These are phyloP conservation scores for Axinella damicornis DNA, from an alignment of 37 sponge, comb jelly and placozoan genomes.

Conservation along the genomic window DNA sequence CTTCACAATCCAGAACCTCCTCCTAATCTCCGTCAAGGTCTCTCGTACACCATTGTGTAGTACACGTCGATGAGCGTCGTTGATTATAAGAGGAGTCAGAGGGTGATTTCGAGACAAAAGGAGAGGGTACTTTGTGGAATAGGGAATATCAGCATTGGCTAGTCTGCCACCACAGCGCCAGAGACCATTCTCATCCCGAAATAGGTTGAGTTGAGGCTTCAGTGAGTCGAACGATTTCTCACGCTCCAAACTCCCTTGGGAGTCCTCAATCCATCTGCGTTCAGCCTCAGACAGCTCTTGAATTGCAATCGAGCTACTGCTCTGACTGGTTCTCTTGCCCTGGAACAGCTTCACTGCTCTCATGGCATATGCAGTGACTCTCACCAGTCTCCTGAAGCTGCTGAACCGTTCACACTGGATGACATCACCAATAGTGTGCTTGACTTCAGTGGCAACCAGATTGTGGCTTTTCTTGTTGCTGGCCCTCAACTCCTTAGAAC, in stretches of 20 bases:
- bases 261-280: conserved; percentile 5
- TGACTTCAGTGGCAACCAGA: conserved; percentile 12
- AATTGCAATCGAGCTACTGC: background rate
- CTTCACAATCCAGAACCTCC: conserved; percentile 27
- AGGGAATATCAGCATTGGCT: conserved; percentile 43
- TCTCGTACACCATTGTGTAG: conserved; percentile 31
- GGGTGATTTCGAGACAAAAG: background rate
- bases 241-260: background rate
- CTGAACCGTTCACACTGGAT: conserved; percentile 3
- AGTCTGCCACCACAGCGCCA: conserved; percentile 48
- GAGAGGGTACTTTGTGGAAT: conserved; percentile 34
- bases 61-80: conserved; percentile 5
- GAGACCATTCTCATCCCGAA: conserved; percentile 3
- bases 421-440: background rate
- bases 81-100: conserved; percentile 11
- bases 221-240: conserved; percentile 1
- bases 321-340: background rate
- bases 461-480: background rate
- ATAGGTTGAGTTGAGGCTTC: conserved; percentile 29
- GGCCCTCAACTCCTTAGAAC: conserved; percentile 11
- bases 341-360: conserved; percentile 3
- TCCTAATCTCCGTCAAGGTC: conserved; percentile 34
- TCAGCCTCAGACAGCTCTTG: background rate
- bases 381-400: conserved; percentile 5
- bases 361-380: conserved; percentile 37